Base-by-base conservation (phyloP, 2,888 invertebrate species). In the Yponomeuta cagnagella region DNA sequence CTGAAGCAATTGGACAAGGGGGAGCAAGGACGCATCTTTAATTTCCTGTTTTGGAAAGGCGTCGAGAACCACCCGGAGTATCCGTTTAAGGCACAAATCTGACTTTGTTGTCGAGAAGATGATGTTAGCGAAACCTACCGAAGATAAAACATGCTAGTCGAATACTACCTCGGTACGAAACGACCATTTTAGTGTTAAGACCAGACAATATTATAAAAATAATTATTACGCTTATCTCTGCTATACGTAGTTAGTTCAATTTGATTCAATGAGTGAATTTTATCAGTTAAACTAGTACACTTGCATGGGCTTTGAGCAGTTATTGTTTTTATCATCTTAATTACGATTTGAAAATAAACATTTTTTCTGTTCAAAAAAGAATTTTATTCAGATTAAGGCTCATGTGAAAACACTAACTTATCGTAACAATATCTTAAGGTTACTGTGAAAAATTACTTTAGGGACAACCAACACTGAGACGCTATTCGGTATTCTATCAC, bases 31-130 rank as follows among this genome's bases (percentile, higher is more conserved):
- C 90, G 95, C 73, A 95, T 95, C 74, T 95, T 96, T 76, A 93
- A 95, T 81, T 95, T 95, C 77, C 81, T 94, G 15, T 94, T 94
- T 75, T 94, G 94, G 90, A 94, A 93, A 81, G 94, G 95, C 12
- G 94, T 95, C 2, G 94, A 95, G 76, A 93, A 93, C 58, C 95
- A 96, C 85, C 95, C 95, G 0, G 93, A 95, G 74, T 96, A 95
- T 85, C 96, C 96, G 8, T 96, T 95, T 77, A 77, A 84, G 72
- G 67, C 81, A 68, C 73, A 73, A 58, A 33, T 68, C 5, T 33
- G 30, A 33, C 12, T 2, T 2, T 58, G 23, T 8, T 33, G 15
- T 31, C 10, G n/a, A 52, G 37, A 30, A 48, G 31, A 23, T 8
- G 30, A 5, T 64, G 3, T 31, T 3, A 30, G 64, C 30, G 10